These are phyloP conservation scores for Catamblyrhynchus diadema DNA, from an alignment of 2,797 vertebrate species.

Conservation along the genomic window DNA sequence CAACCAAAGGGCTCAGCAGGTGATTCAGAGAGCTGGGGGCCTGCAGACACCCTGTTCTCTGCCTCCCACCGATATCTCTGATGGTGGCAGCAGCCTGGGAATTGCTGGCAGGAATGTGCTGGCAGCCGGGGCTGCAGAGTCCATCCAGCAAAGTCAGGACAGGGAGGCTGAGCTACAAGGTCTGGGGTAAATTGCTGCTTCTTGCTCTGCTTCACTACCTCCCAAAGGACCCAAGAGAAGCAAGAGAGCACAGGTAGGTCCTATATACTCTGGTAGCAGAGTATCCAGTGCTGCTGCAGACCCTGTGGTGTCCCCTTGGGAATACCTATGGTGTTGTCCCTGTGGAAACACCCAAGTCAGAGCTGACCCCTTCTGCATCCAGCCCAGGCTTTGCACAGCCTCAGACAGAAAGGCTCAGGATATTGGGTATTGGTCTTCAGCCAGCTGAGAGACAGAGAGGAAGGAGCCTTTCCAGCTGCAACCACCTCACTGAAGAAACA, in stretches of 20 bases:
- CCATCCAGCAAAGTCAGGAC: not conserved
- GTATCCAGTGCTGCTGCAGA: not conserved
- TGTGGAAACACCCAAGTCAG: not conserved
- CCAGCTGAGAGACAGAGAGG: not conserved
- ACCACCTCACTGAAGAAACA: not conserved
- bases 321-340: accelerated
- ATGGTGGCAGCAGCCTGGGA: not conserved
- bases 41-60: not conserved
- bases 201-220: not conserved
- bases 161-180: not conserved
- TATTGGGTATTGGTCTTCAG: not conserved
- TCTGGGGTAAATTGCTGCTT: not conserved
- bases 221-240: not conserved
- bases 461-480: not conserved
- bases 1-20: constrained; percentile 10
- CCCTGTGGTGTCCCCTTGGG: accelerated
- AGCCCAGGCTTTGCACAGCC: not conserved
- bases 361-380: not conserved
- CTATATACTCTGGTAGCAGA: no score
- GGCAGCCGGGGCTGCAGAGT: not conserved
- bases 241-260: not conserved
- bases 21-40: constrained; percentile 38
- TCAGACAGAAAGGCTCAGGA: not conserved
- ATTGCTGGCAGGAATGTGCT: not conserved
- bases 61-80: not conserved